phyloP scores from a whole-genome alignment of 2,888 invertebrate genomes.

The Augochlorella aurata region DNA sequence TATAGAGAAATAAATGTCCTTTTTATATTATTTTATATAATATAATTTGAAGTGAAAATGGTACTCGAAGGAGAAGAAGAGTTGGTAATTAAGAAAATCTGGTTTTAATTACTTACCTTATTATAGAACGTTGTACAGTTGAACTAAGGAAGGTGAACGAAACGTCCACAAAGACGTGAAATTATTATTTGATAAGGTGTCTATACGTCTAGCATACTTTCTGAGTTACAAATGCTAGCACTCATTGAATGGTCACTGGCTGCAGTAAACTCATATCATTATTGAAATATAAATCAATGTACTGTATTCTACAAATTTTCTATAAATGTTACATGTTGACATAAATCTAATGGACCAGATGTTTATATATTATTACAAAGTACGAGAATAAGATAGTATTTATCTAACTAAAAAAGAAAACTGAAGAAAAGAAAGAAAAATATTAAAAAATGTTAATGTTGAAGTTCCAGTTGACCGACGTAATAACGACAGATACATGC shows the following conservation, averaged over 20 bases:
- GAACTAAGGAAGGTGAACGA: slow-evolving; percentile 20
- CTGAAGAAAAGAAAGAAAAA: slow-evolving; percentile 27
- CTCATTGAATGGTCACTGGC: slow-evolving; percentile 73
- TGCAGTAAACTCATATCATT: slow-evolving; percentile 76
- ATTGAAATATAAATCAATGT: slow-evolving; percentile 75
- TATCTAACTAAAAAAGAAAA: slow-evolving; percentile 70
- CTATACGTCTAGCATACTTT: slow-evolving; percentile 42
- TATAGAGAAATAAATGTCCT: slow-evolving; percentile 6
- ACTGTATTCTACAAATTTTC: slow-evolving; percentile 79
- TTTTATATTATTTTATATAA: slow-evolving; percentile 26
- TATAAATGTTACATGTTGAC: slow-evolving; percentile 81
- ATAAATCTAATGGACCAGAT: slow-evolving; percentile 81
- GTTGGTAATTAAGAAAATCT: slow-evolving; percentile 37
- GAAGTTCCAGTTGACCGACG: slow-evolving; percentile 67
- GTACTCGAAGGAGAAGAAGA: no score
- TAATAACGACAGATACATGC: slow-evolving; percentile 49
- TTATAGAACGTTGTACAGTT: slow-evolving; percentile 43
- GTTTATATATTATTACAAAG: slow-evolving; percentile 80
- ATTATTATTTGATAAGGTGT: slow-evolving; percentile 43
- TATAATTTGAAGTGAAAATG: no score
- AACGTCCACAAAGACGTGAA: not conserved
- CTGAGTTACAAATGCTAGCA: slow-evolving; percentile 65
- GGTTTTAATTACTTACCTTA: slow-evolving; percentile 34
- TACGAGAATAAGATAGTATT: slow-evolving; percentile 76
- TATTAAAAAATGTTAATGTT: slow-evolving; percentile 71